Evolutionary conservation across 2,113 vertebrate species (phyloP), one percentile per base, ranked within the genome.

Genomic region (Trogon melanurus): DNA sequence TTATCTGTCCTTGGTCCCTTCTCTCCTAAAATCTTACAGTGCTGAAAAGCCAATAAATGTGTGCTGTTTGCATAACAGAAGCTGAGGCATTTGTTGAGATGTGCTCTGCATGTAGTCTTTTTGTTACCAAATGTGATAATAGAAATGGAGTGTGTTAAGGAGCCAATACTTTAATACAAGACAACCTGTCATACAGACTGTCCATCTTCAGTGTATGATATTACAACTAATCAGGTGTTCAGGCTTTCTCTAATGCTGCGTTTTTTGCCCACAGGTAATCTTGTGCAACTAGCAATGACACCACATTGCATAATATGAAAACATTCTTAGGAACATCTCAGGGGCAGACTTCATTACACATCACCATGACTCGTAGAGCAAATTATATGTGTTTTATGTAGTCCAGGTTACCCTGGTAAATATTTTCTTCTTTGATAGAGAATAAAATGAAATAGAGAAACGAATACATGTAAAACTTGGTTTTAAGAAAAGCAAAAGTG

Each of bases 351-450:
- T 94, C 58, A 91, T 91, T 85, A 93, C 57, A 93, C 10, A 71
- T 85, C 19, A 16, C 62, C 73, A 41, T 62, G 73, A 56, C 72
- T 93, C 96, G 95, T 80, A 72, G 81, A 97, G 89, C 20, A 97
- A 96, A 96, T 93, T 95, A 91, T 74, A 92, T 5, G 23, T 86
- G 79, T 89, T 93, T 97, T 97, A 91, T 72, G 58, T 67, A 95
- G 86, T 78, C 47, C 91, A 95, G 78, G 84, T 97, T 97, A 91
- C 73, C 69, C 91, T 92, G 89, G 93, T 79, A 97, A 97, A 89
- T 89, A 72, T 89, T 95, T 87, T 96, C 27, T 79, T 92, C 69
- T 84, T 94, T 84, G 96, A 91, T 45, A 94, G 82, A 85, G 73
- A 92, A 91, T 38, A 85, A 88, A 92, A 79, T 85, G 48, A 80